Conservation (phyloP, 2,888 invertebrate species). For the Vannuccia rotundouncinata region DNA sequence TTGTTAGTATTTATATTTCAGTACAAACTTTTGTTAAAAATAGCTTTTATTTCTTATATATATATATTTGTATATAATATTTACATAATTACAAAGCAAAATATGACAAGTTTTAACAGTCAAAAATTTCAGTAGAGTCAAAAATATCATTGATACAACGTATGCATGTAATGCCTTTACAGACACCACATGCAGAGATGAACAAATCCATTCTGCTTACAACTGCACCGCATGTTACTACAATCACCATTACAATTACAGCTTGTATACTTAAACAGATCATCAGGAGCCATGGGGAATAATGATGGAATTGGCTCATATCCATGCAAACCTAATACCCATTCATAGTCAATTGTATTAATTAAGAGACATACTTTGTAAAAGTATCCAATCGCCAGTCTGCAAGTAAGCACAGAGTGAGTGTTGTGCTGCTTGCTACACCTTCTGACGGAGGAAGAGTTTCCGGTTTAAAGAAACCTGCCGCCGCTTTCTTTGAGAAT, state of each 20-base stretch:
- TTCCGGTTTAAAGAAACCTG: neutral
- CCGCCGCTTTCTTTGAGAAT: neutral
- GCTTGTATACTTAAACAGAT: neutral
- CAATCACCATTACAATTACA: neutral
- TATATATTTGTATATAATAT: neutral
- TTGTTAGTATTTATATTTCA: neutral
- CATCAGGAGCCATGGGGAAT: neutral
- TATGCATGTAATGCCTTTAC: no score
- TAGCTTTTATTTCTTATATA: neutral
- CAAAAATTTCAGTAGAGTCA: neutral
- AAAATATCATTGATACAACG: no score
- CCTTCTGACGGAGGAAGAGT: neutral
- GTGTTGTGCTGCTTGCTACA: neutral
- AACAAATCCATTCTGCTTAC: neutral
- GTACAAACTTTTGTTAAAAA: neutral
- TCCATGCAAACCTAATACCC: neutral
- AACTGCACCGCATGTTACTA: neutral
- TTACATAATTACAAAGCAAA: neutral
- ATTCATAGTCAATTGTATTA: neutral
- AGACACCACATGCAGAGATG: neutral
- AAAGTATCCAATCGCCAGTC: neutral
- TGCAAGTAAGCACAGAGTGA: neutral
- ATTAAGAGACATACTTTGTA: neutral
- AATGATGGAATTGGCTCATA: neutral
- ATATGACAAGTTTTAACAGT: neutral